Evolutionary conservation across 2,797 vertebrate genomes (phyloP).

Genomic region (Darevskia nairensis): DNA sequence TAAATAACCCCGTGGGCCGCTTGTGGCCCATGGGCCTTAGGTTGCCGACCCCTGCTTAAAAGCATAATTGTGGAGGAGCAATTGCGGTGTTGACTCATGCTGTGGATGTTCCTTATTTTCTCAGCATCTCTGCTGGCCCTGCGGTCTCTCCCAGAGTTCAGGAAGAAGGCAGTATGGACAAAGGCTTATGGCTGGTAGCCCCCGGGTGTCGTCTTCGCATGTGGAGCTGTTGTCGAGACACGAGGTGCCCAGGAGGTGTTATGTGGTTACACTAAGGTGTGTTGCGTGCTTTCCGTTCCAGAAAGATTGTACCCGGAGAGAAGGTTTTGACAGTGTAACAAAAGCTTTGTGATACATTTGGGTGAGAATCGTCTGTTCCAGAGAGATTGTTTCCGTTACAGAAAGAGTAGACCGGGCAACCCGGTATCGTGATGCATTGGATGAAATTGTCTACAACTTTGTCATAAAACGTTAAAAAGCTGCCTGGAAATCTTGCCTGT

Average conservation of each 20-base stretch:
- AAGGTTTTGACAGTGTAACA: not conserved
- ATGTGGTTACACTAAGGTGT: not conserved
- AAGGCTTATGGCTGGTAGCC: constrained; percentile 91
- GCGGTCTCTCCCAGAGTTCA: constrained; percentile 87
- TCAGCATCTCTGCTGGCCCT: constrained; percentile 87
- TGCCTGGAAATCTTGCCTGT: not conserved
- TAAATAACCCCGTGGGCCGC: too few relatives aligned
- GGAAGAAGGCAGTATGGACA: constrained; percentile 94
- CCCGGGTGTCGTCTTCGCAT: not conserved
- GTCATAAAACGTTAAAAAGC: constrained; percentile 29
- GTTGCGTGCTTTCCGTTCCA: not conserved
- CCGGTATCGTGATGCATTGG: not conserved
- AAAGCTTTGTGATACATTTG: not conserved
- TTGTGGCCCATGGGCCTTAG: too few relatives aligned
- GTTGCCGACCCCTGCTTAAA: not conserved
- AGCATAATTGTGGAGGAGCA: not conserved
- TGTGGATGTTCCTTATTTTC: constrained; percentile 57
- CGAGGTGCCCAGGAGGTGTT: constrained; percentile 30
- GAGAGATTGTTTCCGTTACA: too few relatives aligned
- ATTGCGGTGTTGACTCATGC: constrained; percentile 5
- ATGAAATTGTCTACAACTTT: not conserved
- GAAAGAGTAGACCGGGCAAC: not conserved
- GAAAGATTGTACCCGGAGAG: not conserved
- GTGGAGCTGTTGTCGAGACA: not conserved
- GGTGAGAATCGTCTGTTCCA: too few relatives aligned